Conservation (phyloP, 2,888 invertebrate genomes). For the Aleiodes alternator region DNA sequence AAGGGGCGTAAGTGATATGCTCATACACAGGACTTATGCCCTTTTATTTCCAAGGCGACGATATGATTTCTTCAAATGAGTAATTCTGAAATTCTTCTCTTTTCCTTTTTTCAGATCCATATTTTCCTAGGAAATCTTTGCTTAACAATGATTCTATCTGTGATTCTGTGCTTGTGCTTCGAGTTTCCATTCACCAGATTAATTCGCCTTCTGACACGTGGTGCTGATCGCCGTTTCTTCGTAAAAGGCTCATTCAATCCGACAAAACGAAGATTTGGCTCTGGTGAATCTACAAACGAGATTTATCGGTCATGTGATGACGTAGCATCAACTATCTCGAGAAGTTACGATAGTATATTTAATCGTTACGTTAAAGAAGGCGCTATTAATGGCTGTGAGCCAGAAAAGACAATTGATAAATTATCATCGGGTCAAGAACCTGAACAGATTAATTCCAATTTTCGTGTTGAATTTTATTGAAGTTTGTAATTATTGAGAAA, state of each 20-base stretch:
- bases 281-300: slow-evolving; percentile 55
- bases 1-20: no score
- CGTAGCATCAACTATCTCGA: slow-evolving; percentile 51
- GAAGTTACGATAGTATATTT: slow-evolving; percentile 49
- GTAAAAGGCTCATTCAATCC: slow-evolving; percentile 34
- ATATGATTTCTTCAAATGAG: no score
- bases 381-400: slow-evolving; percentile 38
- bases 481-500: neutral
- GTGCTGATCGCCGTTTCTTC: neutral
- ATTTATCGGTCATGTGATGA: slow-evolving; percentile 61
- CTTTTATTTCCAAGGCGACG: no score
- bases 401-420: neutral
- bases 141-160: slow-evolving; percentile 62
- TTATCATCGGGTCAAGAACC: slow-evolving; percentile 1
- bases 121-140: slow-evolving; percentile 65
- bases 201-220: slow-evolving; percentile 49
- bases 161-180: slow-evolving; percentile 63
- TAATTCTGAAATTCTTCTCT: no score
- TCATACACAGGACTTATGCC: no score
- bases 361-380: slow-evolving; percentile 39
- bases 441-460: neutral
- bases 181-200: slow-evolving; percentile 69
- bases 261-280: slow-evolving; percentile 50
- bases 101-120: slow-evolving; percentile 57
- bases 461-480: slow-evolving; percentile 8